Conservation (phyloP, 2,797 vertebrate species). For the Ceyx erithaca region DNA sequence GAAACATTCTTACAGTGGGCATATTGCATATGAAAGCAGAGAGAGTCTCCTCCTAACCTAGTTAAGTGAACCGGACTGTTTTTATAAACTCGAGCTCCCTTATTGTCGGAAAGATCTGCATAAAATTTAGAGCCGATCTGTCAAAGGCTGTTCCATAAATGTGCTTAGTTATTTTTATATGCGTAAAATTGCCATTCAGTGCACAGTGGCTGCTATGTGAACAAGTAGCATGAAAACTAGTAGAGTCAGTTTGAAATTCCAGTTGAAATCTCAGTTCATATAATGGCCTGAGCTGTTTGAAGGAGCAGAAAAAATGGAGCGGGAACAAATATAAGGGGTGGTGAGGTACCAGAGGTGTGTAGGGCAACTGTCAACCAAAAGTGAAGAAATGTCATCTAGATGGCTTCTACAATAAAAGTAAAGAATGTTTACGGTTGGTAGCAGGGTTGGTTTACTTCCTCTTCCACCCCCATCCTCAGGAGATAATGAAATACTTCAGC, state of each 20-base stretch:
- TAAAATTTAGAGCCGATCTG: neutral
- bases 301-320: neutral
- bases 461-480: neutral
- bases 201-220: neutral
- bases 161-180: neutral
- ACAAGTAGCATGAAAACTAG: neutral
- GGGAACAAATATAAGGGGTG: neutral
- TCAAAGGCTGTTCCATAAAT: conserved; percentile 21
- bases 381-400: neutral
- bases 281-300: neutral
- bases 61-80: neutral
- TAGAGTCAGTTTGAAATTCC: neutral
- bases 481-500: neutral
- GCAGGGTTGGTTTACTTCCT: neutral
- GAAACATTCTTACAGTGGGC: neutral
- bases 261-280: neutral
- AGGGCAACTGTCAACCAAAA: neutral
- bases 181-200: neutral
- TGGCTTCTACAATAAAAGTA: neutral
- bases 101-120: conserved; percentile 3
- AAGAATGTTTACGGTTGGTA: neutral
- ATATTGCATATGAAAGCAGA: neutral
- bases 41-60: neutral
- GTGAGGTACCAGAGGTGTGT: neutral
- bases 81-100: neutral